These are phyloP conservation scores for Leontopithecus rosalia DNA, from an alignment of 2,797 vertebrate species.

Conservation along the genomic window DNA sequence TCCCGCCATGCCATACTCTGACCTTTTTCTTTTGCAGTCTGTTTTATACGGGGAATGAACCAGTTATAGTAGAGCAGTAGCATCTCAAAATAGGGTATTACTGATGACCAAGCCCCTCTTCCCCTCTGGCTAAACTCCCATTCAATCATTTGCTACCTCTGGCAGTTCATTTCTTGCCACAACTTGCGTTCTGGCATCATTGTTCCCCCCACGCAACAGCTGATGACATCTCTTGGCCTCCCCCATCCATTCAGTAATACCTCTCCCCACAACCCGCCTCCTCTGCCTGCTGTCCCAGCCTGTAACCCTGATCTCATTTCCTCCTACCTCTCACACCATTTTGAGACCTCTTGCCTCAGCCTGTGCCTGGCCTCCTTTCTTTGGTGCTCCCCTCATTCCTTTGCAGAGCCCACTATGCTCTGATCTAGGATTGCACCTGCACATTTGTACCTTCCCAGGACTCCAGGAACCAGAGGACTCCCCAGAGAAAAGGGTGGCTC, in stretches of 20 bases:
- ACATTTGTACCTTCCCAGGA: neutral
- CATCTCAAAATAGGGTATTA: neutral
- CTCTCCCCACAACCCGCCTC: conserved; percentile 70
- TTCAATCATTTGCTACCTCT: conserved; percentile 65
- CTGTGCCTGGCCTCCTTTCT: conserved; percentile 55
- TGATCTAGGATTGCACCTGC: neutral
- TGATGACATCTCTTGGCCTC: conserved; percentile 82
- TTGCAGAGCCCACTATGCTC: neutral
- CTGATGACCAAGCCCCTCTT: conserved; percentile 61
- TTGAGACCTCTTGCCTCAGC: conserved; percentile 80
- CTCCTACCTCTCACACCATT: conserved; percentile 75
- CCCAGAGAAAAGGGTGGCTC: neutral
- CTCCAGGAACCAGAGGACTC: conserved; percentile 12
- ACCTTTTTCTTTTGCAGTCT: neutral
- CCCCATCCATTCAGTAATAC: conserved; percentile 74
- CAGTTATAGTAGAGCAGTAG: neutral
- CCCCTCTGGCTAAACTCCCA: conserved; percentile 47
- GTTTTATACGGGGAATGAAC: neutral
- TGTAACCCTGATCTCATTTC: conserved; percentile 81
- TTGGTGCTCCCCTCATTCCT: conserved; percentile 51
- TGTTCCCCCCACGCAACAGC: conserved; percentile 70
- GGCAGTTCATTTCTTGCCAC: conserved; percentile 73
- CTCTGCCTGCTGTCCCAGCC: conserved; percentile 77
- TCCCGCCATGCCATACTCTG: neutral
- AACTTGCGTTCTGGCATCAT: conserved; percentile 77